Evolutionary conservation across 2,797 vertebrate genomes (phyloP).

Genomic region (Thalassophryne amazonica): DNA sequence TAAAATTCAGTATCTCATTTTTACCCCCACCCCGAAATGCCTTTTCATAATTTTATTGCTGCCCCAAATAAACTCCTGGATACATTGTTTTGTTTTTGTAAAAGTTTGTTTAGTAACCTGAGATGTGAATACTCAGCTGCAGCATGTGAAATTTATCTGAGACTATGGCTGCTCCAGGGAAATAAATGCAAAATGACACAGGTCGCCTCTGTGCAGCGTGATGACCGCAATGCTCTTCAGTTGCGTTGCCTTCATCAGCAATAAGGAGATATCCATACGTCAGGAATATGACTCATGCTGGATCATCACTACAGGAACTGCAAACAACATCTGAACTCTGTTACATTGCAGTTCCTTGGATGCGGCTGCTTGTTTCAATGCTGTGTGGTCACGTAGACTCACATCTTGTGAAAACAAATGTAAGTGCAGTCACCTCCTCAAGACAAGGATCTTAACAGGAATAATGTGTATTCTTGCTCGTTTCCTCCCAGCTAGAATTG

Average conservation of each 20-base stretch:
- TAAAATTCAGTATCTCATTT: too few species aligned
- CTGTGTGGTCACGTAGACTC: neutral
- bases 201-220: constrained; percentile 23
- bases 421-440: constrained; percentile 10
- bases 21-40: too few species aligned
- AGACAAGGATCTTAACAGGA: constrained; percentile 43
- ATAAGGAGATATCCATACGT: constrained; percentile 6
- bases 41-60: too few species aligned
- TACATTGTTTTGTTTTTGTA: neutral
- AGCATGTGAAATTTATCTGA: constrained; percentile 43
- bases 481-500: constrained; percentile 30
- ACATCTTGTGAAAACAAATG: neutral
- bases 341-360: constrained; percentile 4
- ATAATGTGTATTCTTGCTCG: constrained; percentile 1
- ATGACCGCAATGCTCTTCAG: constrained; percentile 22
- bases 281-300: constrained; percentile 14
- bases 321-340: constrained; percentile 44
- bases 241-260: constrained; percentile 23
- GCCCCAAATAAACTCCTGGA: too few species aligned
- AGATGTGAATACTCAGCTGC: constrained; percentile 40
- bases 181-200: constrained; percentile 56
- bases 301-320: constrained; percentile 20
- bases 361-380: neutral
- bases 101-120: constrained; percentile 15
- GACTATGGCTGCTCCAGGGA: constrained; percentile 40